Evolutionary conservation across 2,888 invertebrate genomes (phyloP), one percentile per base, ranked within the genome.

Genomic region (Meta bourneti): DNA sequence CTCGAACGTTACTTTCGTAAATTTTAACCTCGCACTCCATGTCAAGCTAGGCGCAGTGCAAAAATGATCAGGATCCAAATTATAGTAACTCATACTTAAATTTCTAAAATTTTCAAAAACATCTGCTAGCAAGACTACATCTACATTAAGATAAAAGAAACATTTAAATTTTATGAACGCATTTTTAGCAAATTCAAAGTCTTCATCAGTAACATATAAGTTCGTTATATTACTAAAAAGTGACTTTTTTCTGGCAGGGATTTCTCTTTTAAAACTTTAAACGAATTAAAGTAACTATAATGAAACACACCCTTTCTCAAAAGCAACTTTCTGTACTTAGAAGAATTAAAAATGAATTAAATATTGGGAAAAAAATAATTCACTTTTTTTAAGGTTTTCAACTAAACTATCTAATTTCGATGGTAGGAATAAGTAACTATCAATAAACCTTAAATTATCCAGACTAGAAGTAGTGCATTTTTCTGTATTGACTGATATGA

Each of bases 1-100:
- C 90, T 94, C 93, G 70, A 94, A 90, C 79, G 93, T 77, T 49
- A 94, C 93, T 77, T 90, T 89, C 20, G 94, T 94, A 20, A 89
- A 92, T 92, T 94, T 94, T 48, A 94, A 49, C 89, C 54, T 11
- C 11, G 54, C 54, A 11, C 7, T 11, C 91, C 94, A 94, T 70
- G 94, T 93, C 54, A 94, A 91, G 11, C 70, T 49, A 16, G 79
- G 71, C 9, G 69, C 19, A 16, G 89, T 81, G 51, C 72, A 61
- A n/a, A 74, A 89, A 82, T 81, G 75, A 11, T 69, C 11, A 61
- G 81, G 75, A 48, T 89, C 89, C n/a, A 82, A 48, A 34, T 54
- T 54, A 11, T 54, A 54, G n/a, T n/a, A n/a, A n/a, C n/a, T n/a
- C n/a, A n/a, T n/a, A n/a, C n/a, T n/a, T n/a, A n/a, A n/a, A n/a